Base-by-base conservation (phyloP, 2,797 vertebrate genomes). In the Propithecus perrieri region DNA sequence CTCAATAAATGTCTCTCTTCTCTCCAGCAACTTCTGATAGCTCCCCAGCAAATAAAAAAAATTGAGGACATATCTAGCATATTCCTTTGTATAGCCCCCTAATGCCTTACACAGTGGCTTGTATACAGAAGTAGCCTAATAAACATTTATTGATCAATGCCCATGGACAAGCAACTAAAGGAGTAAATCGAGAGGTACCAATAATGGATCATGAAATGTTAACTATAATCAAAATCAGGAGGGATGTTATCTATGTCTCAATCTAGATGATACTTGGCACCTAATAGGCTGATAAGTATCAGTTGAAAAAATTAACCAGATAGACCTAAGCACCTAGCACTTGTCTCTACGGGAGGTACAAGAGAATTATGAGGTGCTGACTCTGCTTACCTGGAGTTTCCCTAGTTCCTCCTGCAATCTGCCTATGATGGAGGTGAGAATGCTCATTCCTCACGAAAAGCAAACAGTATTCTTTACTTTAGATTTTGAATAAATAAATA, bases 401-500 rank as follows among this genome's bases (percentile, higher is more conserved):
- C 20, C 26, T 12, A 46, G 33, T 7, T 83, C 30, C 15, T 28
- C 55, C 14, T 20, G 3, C 5, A 14, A 80, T 28, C 20, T 38
- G 79, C 18, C 48, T 79, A 13, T 0, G 0, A 63, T 10, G 46
- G 24, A 72, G 5, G 50, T 55, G 26, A 85, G 26, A 87, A 85
- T 2, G 30, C 7, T 71, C 38, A 74, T 11, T 93, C 22, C 61
- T 89, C 22, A 4, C 72, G 69, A 94, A 91, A 91, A 78, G 41
- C 28, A 80, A 94, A 91, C 35, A 26, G 33, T 7, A 12, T 78
- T 78, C 84, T 69, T 63, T 53, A 74, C n/a, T 55, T 85, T 17
- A 86, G 91, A 98, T 89, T 24, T 43, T 35, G 26, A 41, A 69
- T 4, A 53, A 0, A 0, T 96, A 99, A 0, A 2, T 98, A 99